These are phyloP conservation scores for Rotaria macrura DNA, from an alignment of 2,888 invertebrate genomes.

Conservation along the genomic window DNA sequence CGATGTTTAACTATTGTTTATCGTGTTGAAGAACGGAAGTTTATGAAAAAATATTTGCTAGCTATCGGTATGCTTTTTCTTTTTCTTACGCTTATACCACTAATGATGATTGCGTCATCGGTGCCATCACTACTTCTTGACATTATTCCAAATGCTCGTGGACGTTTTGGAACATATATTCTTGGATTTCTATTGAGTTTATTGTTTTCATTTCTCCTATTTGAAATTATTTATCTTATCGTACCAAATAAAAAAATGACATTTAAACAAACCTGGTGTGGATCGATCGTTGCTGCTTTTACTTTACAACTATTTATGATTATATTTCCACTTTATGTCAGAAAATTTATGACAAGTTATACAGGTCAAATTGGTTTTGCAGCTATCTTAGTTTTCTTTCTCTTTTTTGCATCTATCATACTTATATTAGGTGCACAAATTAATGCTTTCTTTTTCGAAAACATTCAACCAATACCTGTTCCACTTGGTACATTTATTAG, in stretches of 20 bases:
- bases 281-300: neutral
- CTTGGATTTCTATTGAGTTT: neutral
- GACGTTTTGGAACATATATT: neutral
- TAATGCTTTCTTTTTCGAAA: constrained; percentile 17
- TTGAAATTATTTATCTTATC: neutral
- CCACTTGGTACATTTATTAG: neutral
- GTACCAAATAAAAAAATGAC: constrained; percentile 6
- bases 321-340: neutral
- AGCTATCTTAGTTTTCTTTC: neutral
- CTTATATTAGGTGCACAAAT: constrained; percentile 17
- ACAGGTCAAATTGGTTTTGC: neutral
- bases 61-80: neutral
- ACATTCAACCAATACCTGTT: neutral
- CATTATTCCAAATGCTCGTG: neutral
- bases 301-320: neutral
- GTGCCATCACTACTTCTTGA: neutral
- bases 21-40: constrained; percentile 10
- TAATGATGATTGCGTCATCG: neutral
- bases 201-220: neutral
- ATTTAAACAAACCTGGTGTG: constrained; percentile 2
- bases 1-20: neutral
- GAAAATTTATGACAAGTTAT: neutral
- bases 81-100: neutral
- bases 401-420: neutral
- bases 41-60: neutral